Evolutionary conservation across 2,888 invertebrate species (phyloP).

Genomic region (Palloptera scutellata): DNA sequence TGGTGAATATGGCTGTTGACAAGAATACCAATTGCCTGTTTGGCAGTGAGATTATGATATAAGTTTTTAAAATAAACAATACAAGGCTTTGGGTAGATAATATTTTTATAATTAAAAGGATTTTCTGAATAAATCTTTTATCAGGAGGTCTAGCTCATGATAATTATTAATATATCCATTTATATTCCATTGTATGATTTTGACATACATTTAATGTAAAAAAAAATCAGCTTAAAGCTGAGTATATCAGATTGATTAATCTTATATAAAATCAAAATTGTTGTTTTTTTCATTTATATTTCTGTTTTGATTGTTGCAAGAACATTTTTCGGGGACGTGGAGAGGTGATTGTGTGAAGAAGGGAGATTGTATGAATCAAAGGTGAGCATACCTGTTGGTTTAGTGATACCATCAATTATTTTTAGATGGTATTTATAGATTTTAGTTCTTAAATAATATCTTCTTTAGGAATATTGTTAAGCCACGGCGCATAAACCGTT

Average conservation of each 20-base stretch:
- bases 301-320: background rate
- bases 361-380: constrained; percentile 20
- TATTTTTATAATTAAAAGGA: background rate
- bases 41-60: no score
- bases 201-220: constrained; percentile 3
- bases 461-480: no score
- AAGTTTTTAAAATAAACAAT: no score
- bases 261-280: no score
- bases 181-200: constrained; percentile 16
- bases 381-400: constrained; percentile 22
- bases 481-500: no score
- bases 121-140: constrained; percentile 16
- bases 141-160: constrained; percentile 1
- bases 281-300: no score
- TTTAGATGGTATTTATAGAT: constrained; percentile 16
- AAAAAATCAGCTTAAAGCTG: background rate
- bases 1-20: background rate
- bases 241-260: background rate
- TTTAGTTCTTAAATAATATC: no score
- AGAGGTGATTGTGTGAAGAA: constrained; percentile 23
- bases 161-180: constrained; percentile 9
- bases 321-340: constrained; percentile 17
- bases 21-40: background rate
- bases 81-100: background rate
- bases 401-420: background rate